A percentile compares a stretch with the other conserved stretches of the same genome.
phyloP scores from a whole-genome alignment of 1,140 invertebrate species.

The Diprion similis region DNA sequence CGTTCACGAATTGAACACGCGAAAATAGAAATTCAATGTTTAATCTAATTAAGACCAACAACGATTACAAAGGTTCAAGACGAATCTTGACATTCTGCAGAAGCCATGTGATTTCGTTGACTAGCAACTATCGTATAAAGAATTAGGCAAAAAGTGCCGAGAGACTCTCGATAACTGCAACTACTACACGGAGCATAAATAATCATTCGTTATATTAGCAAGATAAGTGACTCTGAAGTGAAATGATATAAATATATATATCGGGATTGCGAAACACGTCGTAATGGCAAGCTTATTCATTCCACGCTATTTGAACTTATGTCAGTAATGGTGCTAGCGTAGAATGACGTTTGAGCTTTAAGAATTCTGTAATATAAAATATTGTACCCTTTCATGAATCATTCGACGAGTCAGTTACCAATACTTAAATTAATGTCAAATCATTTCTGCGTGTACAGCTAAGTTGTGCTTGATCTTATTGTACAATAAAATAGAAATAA shows the following conservation, averaged over 20 bases:
- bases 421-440: background rate
- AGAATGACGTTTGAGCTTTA: background rate
- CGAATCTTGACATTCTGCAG: background rate
- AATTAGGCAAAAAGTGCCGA: background rate
- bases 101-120: background rate
- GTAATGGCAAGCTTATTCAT: conserved; percentile 8
- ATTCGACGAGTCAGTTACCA: background rate
- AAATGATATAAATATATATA: background rate
- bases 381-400: background rate
- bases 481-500: background rate
- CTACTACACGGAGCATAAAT: background rate
- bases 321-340: conserved; percentile 7
- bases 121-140: background rate
- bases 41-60: background rate
- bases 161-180: background rate
- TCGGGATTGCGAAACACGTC: background rate
- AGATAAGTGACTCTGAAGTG: conserved; percentile 1
- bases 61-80: background rate
- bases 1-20: background rate
- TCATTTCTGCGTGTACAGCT: background rate
- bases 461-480: conserved; percentile 3
- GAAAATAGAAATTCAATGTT: background rate
- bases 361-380: background rate
- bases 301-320: conserved; percentile 2
- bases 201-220: background rate